phyloP scores from a whole-genome alignment of 2,888 invertebrate species.

The Xanthia togata region DNA sequence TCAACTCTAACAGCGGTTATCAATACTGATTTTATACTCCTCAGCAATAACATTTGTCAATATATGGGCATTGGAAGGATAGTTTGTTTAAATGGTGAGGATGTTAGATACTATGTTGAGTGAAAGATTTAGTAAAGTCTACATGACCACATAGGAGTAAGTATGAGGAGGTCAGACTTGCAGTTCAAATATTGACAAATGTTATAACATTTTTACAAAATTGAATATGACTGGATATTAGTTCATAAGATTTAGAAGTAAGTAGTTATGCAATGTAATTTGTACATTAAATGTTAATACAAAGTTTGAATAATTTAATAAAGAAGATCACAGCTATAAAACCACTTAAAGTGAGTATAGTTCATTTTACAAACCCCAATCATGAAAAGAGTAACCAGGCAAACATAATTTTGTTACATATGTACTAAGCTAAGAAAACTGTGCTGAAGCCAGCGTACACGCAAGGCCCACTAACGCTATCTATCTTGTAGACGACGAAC shows the following conservation, averaged over 20 bases:
- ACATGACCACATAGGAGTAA: too few relatives aligned
- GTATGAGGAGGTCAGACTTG: not conserved
- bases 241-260: constrained; percentile 23
- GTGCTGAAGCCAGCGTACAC: not conserved
- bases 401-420: not conserved
- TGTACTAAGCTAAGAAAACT: not conserved
- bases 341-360: not conserved
- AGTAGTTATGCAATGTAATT: constrained; percentile 44
- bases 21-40: constrained; percentile 56
- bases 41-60: constrained; percentile 33
- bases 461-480: constrained; percentile 42
- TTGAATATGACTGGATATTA: constrained; percentile 22
- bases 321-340: constrained; percentile 55
- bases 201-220: constrained; percentile 1
- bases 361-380: not conserved
- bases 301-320: constrained; percentile 42
- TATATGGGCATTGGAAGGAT: not conserved
- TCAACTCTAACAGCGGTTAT: constrained; percentile 78
- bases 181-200: constrained; percentile 51
- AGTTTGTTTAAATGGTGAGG: not conserved
- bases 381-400: not conserved
- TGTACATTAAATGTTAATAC: constrained; percentile 36
- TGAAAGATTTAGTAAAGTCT: not conserved
- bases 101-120: not conserved
- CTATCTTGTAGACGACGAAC: constrained; percentile 17